These are phyloP conservation scores for Fregata magnificens DNA, from an alignment of 2,113 vertebrate genomes.

Conservation along the genomic window DNA sequence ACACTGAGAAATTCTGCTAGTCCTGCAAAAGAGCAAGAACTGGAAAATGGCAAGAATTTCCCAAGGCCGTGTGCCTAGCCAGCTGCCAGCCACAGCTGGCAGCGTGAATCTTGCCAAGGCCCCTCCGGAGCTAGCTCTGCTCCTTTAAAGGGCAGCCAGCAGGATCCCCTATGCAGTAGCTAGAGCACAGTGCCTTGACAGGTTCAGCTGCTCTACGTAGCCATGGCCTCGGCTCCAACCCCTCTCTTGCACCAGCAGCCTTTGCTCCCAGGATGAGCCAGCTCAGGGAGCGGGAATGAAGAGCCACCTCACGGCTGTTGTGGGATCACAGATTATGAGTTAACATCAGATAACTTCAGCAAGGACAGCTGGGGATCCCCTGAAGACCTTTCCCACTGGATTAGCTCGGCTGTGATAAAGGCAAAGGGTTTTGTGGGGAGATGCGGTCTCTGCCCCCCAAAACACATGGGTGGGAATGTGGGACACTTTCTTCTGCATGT, in stretches of 20 bases:
- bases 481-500: not conserved
- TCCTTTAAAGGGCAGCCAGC: not conserved
- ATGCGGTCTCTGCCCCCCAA: not conserved
- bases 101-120: not conserved
- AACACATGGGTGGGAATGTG: not conserved
- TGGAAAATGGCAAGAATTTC: constrained; percentile 22
- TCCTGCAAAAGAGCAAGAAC: constrained; percentile 50
- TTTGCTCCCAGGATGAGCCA: not conserved
- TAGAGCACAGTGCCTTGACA: fast-evolving
- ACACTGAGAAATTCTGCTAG: constrained; percentile 38
- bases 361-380: not conserved
- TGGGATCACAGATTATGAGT: not conserved
- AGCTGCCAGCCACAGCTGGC: constrained; percentile 58
- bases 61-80: not conserved
- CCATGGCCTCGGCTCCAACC: not conserved
- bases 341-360: not conserved
- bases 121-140: not conserved
- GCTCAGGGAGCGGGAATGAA: not conserved
- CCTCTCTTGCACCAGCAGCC: not conserved
- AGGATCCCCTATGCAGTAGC: not conserved
- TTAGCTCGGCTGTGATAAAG: not conserved
- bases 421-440: not conserved
- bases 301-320: not conserved
- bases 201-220: not conserved
- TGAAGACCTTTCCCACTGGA: not conserved